These are phyloP conservation scores for Procavia capensis DNA, from an alignment of 2,113 vertebrate species.

Conservation along the genomic window DNA sequence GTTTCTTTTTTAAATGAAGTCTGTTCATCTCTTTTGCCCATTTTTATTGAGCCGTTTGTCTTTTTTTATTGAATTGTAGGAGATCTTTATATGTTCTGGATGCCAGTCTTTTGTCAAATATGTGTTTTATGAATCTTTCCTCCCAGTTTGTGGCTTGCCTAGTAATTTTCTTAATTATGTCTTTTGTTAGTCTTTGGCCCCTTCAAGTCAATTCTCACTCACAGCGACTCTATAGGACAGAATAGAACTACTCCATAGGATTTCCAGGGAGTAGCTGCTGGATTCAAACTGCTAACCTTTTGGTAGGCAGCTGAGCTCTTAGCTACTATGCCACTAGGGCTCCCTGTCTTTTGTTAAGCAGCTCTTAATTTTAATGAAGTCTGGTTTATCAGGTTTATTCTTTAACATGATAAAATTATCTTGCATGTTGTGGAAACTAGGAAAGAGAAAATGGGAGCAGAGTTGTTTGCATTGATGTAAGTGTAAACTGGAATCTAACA, in stretches of 20 bases:
- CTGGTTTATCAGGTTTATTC: constrained; percentile 3
- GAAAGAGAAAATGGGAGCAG: not conserved
- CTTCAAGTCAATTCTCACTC: too few species aligned
- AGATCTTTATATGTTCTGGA: not conserved
- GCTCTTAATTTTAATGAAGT: constrained; percentile 11
- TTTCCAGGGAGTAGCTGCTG: too few species aligned
- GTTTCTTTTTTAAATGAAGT: not conserved
- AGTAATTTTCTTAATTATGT: constrained; percentile 16
- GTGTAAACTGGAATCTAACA: not conserved
- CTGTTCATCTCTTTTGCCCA: not conserved
- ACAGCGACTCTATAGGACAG: too few species aligned
- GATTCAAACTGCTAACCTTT: too few species aligned
- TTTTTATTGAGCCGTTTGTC: not conserved
- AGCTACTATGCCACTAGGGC: too few species aligned
- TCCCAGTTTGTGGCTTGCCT: not conserved
- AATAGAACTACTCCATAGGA: too few species aligned
- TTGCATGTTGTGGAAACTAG: not conserved
- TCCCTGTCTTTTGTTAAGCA: not conserved
- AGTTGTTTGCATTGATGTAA: constrained; percentile 6
- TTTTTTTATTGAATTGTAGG: not conserved
- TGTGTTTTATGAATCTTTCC: not conserved
- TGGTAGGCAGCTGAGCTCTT: too few species aligned
- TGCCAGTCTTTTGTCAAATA: not conserved
- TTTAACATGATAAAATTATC: constrained; percentile 13
- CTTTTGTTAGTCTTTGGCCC: not conserved